Conservation (phyloP, 2,113 vertebrate species). For the Cyanoramphus novaezelandiae region DNA sequence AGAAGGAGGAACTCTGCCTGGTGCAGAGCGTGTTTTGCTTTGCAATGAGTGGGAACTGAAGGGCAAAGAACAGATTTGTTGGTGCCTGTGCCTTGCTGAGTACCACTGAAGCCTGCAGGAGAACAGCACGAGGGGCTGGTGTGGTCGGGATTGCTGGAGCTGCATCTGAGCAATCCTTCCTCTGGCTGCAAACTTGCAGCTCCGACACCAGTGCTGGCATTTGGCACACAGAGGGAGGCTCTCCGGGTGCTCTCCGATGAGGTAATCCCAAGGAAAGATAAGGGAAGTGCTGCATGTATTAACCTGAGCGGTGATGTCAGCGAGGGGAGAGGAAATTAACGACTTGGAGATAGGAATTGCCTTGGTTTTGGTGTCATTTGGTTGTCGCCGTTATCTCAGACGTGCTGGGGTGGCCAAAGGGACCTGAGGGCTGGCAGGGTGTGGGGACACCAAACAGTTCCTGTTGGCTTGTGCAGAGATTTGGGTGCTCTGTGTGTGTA, state of each 20-base stretch:
- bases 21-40: background rate
- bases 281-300: background rate
- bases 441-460: background rate
- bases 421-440: background rate
- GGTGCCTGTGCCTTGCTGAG: background rate
- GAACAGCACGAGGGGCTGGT: background rate
- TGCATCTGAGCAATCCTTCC: background rate
- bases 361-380: background rate
- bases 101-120: background rate
- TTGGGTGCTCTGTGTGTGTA: background rate
- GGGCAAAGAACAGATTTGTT: background rate
- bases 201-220: background rate
- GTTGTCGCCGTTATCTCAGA: background rate
- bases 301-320: slow-evolving; percentile 46
- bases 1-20: background rate
- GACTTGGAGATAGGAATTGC: background rate
- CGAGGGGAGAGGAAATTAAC: background rate
- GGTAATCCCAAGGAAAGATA: slow-evolving; percentile 29
- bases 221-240: background rate
- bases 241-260: slow-evolving; percentile 10
- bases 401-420: background rate
- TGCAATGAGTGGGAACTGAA: background rate
- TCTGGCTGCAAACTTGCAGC: slow-evolving; percentile 5
- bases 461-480: background rate
- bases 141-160: background rate